phyloP scores from a whole-genome alignment of 2,797 vertebrate genomes.

The Oreochromis mossambicus region DNA sequence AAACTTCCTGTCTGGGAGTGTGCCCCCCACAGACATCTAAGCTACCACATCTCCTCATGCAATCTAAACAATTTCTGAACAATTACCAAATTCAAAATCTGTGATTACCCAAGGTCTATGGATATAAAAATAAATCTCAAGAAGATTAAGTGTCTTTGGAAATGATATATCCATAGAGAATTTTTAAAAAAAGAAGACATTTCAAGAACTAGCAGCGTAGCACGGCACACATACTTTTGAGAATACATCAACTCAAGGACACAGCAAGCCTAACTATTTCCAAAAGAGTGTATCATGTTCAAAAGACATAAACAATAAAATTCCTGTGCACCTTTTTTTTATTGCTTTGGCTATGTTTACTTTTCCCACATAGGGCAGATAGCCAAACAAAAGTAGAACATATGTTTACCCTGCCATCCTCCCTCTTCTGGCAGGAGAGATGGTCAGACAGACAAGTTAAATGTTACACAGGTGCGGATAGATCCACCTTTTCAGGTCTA shows the following conservation, averaged over 20 bases:
- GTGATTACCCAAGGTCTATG: slow-evolving; percentile 15
- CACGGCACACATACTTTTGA: slow-evolving; percentile 2
- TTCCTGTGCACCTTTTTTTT: background rate
- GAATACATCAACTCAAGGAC: background rate
- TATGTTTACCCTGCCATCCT: slow-evolving; percentile 13
- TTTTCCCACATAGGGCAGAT: slow-evolving; percentile 18
- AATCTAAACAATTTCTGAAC: slow-evolving; percentile 56
- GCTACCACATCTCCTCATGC: slow-evolving; percentile 33
- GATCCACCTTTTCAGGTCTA: background rate
- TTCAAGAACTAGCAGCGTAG: slow-evolving; percentile 4
- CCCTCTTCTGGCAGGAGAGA: slow-evolving; percentile 23
- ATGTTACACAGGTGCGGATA: background rate
- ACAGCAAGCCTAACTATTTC: background rate
- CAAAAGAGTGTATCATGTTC: background rate
- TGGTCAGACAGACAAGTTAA: slow-evolving; percentile 7
- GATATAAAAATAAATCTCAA: slow-evolving; percentile 29
- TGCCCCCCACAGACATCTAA: slow-evolving; percentile 51
- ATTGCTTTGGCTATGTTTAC: slow-evolving; percentile 26
- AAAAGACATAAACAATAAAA: background rate
- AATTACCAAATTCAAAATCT: slow-evolving; percentile 43
- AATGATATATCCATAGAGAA: background rate
- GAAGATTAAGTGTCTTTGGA: background rate
- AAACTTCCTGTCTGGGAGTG: slow-evolving; percentile 78
- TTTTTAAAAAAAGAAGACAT: background rate
- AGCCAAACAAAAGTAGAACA: slow-evolving; percentile 54